phyloP scores from a whole-genome alignment of 2,113 vertebrate genomes.

The Zosterops pallidus region DNA sequence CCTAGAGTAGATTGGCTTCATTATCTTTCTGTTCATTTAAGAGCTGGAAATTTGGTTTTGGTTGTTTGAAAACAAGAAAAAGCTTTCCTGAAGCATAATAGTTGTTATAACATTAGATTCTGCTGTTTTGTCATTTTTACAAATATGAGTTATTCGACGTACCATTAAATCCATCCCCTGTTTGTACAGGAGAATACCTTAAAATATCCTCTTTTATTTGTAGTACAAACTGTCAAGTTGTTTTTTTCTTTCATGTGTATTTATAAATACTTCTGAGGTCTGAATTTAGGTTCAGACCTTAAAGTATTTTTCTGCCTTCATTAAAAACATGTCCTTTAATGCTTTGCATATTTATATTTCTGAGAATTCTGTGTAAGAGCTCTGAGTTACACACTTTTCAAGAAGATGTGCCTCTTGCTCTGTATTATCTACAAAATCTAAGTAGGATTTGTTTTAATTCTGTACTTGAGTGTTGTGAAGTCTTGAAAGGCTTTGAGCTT shows the following conservation, averaged over 20 bases:
- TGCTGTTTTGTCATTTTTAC: background rate
- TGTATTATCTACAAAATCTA: background rate
- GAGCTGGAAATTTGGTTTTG: background rate
- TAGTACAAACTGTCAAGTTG: background rate
- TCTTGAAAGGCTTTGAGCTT: background rate
- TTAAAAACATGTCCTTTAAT: background rate
- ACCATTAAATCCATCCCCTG: background rate
- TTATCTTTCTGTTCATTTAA: background rate
- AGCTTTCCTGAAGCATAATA: background rate
- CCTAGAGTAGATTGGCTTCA: background rate
- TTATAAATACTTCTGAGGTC: background rate
- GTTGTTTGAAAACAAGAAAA: background rate
- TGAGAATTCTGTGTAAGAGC: background rate
- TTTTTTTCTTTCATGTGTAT: background rate
- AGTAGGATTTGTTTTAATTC: background rate
- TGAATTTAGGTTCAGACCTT: background rate
- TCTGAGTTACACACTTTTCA: background rate
- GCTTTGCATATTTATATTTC: background rate
- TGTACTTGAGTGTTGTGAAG: background rate
- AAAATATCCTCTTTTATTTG: background rate
- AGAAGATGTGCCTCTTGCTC: background rate
- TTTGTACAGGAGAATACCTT: background rate
- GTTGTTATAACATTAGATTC: background rate
- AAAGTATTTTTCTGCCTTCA: background rate
- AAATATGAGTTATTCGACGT: background rate